phyloP scores from a whole-genome alignment of 2,113 vertebrate species.

The Anarhynchus alexandrinus region DNA sequence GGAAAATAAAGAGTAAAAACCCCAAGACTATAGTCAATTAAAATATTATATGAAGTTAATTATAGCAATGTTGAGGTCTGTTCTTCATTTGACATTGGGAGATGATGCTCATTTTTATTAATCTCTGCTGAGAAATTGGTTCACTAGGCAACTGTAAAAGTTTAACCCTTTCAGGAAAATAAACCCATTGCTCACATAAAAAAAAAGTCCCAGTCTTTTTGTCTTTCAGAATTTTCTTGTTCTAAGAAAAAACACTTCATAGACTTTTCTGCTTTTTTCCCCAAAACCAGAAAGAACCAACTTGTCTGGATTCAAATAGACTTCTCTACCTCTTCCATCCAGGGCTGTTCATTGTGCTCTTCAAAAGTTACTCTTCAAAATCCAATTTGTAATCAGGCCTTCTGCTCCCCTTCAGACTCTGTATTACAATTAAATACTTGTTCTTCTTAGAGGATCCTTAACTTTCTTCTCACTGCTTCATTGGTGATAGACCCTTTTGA shows the following conservation, averaged over 20 bases:
- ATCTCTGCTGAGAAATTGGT: not conserved
- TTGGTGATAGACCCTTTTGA: not conserved
- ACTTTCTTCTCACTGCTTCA: not conserved
- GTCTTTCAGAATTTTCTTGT: not conserved
- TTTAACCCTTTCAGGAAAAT: not conserved
- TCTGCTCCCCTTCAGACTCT: not conserved
- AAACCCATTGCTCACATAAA: not conserved
- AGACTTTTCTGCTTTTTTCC: not conserved
- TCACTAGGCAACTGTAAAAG: not conserved
- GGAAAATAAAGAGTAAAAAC: not conserved
- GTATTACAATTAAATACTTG: not conserved
- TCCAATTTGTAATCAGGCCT: not conserved
- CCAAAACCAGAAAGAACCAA: not conserved
- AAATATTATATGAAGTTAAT: not conserved
- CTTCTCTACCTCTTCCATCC: not conserved
- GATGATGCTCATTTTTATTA: not conserved
- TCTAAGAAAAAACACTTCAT: not conserved
- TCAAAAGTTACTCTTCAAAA: not conserved
- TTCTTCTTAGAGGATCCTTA: not conserved
- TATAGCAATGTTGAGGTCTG: not conserved
- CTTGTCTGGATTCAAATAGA: not conserved
- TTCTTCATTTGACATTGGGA: not conserved
- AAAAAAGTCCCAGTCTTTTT: not conserved
- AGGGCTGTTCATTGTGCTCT: accelerated
- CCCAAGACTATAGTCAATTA: not conserved